Conservation (phyloP, 2,113 vertebrate genomes). For the Spea multiplicata region DNA sequence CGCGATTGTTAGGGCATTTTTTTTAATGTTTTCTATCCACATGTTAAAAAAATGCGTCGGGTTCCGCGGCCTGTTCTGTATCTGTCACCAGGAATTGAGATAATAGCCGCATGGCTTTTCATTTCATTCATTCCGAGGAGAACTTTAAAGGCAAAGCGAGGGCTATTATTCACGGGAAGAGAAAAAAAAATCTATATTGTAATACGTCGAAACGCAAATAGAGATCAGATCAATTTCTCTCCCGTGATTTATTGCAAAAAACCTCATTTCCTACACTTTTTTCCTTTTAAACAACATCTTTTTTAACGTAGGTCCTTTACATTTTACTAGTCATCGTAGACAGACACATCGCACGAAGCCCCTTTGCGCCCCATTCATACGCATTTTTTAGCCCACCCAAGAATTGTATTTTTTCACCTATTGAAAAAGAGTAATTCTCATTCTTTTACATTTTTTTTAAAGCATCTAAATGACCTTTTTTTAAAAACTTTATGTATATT, state of each 20-base stretch:
- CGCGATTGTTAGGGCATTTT: not conserved
- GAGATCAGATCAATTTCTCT: not conserved
- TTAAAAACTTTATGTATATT: too few species aligned
- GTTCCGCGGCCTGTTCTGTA: conserved; percentile 14
- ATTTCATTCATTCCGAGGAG: conserved; percentile 5
- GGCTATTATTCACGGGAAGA: conserved; percentile 14
- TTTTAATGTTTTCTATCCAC: conserved; percentile 11
- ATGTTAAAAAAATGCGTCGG: not conserved
- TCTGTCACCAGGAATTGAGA: conserved; percentile 40
- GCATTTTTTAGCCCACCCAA: conserved; percentile 27
- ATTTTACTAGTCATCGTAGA: conserved; percentile 10
- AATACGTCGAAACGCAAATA: conserved; percentile 9
- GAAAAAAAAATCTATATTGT: not conserved
- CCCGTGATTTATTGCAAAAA: conserved; percentile 13
- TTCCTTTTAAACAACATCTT: not conserved
- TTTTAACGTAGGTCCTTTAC: not conserved
- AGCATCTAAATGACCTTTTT: too few species aligned
- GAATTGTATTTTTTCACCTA: not conserved
- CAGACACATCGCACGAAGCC: not conserved
- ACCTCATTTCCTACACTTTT: conserved; percentile 6
- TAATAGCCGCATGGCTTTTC: conserved; percentile 7
- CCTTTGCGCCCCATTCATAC: not conserved
- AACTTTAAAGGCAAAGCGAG: conserved; percentile 28
- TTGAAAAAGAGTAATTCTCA: too few species aligned
- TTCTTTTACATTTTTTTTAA: too few species aligned